A percentile compares a stretch with the other conserved stretches of the same genome.
phyloP scores from a whole-genome alignment of 2,797 vertebrate genomes.

The Ispidina picta region DNA sequence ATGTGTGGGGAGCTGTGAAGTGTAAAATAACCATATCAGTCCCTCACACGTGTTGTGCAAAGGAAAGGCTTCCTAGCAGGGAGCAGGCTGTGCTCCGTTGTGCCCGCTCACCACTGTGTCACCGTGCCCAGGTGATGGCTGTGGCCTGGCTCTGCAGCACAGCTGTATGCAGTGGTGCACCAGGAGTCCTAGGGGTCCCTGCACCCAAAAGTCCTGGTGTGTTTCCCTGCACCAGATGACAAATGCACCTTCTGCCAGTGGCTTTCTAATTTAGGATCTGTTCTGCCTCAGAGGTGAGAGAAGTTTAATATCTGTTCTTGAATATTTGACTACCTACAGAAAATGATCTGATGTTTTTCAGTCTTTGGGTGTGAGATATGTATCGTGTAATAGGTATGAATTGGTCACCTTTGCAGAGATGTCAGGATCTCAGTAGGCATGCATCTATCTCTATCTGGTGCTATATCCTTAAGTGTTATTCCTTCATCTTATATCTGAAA shows the following conservation, averaged over 20 bases:
- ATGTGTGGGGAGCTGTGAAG: not conserved
- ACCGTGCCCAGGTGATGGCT: too few species aligned
- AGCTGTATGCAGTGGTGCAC: accelerated
- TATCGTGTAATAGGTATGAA: not conserved
- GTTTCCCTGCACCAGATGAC: not conserved
- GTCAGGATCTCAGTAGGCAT: not conserved
- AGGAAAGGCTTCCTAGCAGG: not conserved
- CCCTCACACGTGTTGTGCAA: accelerated
- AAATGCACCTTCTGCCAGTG: not conserved
- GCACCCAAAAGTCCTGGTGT: not conserved
- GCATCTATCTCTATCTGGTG: not conserved
- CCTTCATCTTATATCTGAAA: not conserved
- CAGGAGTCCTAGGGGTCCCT: accelerated
- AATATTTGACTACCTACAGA: not conserved
- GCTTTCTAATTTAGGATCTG: not conserved
- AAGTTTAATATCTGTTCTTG: not conserved
- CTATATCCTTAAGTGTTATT: not conserved
- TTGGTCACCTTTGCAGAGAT: not conserved
- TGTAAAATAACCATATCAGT: accelerated
- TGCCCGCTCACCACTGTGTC: accelerated
- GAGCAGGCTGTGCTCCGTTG: not conserved
- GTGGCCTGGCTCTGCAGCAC: not conserved
- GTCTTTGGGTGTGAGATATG: not conserved
- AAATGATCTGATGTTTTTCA: not conserved
- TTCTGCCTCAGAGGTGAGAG: not conserved